Evolutionary conservation across 2,797 vertebrate species (phyloP), one percentile per base, ranked within the genome.

Genomic region (Poecilia wingei): DNA sequence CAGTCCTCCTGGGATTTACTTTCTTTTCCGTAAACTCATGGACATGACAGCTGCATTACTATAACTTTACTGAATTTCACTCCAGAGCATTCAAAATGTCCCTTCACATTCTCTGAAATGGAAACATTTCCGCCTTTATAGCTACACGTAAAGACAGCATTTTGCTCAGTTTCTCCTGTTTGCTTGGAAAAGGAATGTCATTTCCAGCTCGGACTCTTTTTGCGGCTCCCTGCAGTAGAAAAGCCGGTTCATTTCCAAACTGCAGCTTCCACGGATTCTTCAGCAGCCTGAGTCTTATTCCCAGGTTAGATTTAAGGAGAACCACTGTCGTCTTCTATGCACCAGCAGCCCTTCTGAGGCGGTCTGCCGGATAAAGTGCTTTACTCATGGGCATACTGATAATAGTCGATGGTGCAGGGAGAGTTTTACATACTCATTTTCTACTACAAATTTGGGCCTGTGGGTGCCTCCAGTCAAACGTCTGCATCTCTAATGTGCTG

Each of bases 401-500:
- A 70, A 79, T 39, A 64, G 80, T 43, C 79, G 72, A 82, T 72
- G 49, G 61, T 49, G 73, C 76, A 72, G 79, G 64, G 66, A 76
- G 9, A 46, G 9, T 80, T 80, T 83, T 81, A 75, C 82, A 72
- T 74, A 69, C 82, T 80, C 51, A 59, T 53, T 72, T 75, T 85
- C 68, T 45, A 59, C 59, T 8, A 73, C 55, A 78, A 46, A 72
- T 75, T 49, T 61, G n/a, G 77, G 74, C 87, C 84, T 82, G 59
- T 43, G 57, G 16, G 20, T 43, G 78, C 84, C 81, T 89, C 64
- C 33, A 80, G 84, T 83, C 80, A 84, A 72, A 77, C 79, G 83
- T 85, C 84, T 88, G 82, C 83, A 83, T 80, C 84, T 89, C 69
- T 88, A 88, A 87, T 87, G 80, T 80, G 75, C 85, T 88, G 76